Evolutionary conservation across 2,797 vertebrate genomes (phyloP).

Genomic region (Strix occidentalis): DNA sequence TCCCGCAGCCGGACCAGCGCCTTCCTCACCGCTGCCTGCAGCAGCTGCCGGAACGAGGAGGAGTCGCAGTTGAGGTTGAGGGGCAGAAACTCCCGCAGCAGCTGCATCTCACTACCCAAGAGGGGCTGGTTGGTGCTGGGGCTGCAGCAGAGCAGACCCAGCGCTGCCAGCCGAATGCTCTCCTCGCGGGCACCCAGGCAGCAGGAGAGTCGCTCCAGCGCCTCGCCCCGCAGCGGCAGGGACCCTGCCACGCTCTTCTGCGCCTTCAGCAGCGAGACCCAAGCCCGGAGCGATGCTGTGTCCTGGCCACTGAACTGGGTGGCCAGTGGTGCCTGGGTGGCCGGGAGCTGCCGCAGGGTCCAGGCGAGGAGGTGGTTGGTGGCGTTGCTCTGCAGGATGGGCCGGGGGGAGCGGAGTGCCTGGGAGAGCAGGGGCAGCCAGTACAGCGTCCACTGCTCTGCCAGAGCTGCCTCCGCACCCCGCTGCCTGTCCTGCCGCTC

Average conservation of each 20-base stretch:
- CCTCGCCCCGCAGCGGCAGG: slow-evolving; percentile 53
- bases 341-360: slow-evolving; percentile 83
- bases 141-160: slow-evolving; percentile 84
- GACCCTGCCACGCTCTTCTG: slow-evolving; percentile 68
- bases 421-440: slow-evolving; percentile 80
- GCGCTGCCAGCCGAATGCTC: slow-evolving; percentile 80
- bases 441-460: slow-evolving; percentile 73
- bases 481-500: slow-evolving; percentile 12
- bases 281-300: slow-evolving; percentile 79
- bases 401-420: slow-evolving; percentile 80
- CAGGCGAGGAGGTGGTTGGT: slow-evolving; percentile 79
- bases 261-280: slow-evolving; percentile 82
- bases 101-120: slow-evolving; percentile 65
- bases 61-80: slow-evolving; percentile 87
- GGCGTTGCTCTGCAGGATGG: slow-evolving; percentile 81
- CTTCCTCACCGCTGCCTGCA: slow-evolving; percentile 80
- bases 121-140: slow-evolving; percentile 82
- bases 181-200: slow-evolving; percentile 82
- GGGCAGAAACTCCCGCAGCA: slow-evolving; percentile 81
- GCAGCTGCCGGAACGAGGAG: slow-evolving; percentile 87
- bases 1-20: slow-evolving; percentile 86
- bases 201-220: slow-evolving; percentile 69
- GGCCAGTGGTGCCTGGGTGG: slow-evolving; percentile 70
- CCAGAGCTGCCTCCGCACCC: slow-evolving; percentile 70
- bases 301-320: slow-evolving; percentile 54